Evolutionary conservation across 2,113 vertebrate genomes (phyloP), one percentile per base, ranked within the genome.

Genomic region (Paedocypris sp.): DNA sequence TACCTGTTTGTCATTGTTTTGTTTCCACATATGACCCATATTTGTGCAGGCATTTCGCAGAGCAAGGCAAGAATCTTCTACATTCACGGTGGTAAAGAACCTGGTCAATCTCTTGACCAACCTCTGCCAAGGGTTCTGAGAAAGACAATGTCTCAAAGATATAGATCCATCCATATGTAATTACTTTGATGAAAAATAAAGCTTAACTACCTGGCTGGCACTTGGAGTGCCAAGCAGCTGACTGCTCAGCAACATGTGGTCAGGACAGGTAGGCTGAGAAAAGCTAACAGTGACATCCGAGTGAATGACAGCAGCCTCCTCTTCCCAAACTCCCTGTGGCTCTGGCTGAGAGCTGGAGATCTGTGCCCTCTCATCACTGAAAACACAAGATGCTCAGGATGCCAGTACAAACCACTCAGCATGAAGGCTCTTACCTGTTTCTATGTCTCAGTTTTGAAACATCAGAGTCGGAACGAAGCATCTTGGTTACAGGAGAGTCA

Each of bases 311-410:
- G 82, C 73, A 1, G 82, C 56, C 26, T 75, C 80, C 28, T 79
- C 74, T 20, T 98, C 92, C 88, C 87, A 90, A 0, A 79, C 73
- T 2, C 81, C 80, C 70, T 3, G 85, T 79, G 25, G 88, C 81
- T 98, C 95, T 0, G 95, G 95, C 75, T 98, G 95, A 1, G 95
- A 97, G 35, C 89, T 94, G 43, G 94, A 96, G 51, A 87, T 88
- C 41, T 85, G 82, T 32, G 82, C 79, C 56, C 74, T 80, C 62
- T 97, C 93, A 52, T 93, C 89, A 38, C 95, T 98, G 60, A 11
- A 48, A 33, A 66, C 22, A 68, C 4, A 22, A 38, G 23, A 6
- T 16, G 28, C 4, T 33, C 4, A 32, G 7, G 3, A 52, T 65
- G 20, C 19, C n/a, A n/a, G n/a, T n/a, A n/a, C n/a, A n/a, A n/a